Evolutionary conservation across 1,140 invertebrate species (phyloP), one percentile per base, ranked within the genome.

Genomic region (Caenorhabditis briggsae): DNA sequence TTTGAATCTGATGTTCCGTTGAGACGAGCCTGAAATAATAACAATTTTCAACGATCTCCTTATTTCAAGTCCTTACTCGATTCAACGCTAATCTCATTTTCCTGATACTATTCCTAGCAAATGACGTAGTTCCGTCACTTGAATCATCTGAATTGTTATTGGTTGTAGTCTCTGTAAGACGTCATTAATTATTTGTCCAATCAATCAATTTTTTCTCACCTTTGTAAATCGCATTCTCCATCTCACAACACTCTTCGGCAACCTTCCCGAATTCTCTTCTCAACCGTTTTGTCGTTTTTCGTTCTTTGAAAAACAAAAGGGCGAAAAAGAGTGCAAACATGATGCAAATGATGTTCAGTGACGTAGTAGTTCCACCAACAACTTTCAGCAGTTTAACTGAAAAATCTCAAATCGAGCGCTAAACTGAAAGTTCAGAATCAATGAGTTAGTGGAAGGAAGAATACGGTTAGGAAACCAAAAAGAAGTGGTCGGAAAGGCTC

Each of bases 51-150:
- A 14, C 16, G n/a, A 11, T 64, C 33, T 25, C 9, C 25, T 11
- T 25, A 64, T 33, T 33, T 3, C 41, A 64, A 43, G n/a, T 43
- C 6, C 70, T 50, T 11, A 78, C 70, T 50, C 70, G 43, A 50
- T 78, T 78, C 43, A 78, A 41, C 53, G 70, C 70, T 78, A 78
- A 78, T 53, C 46, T 78, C 46, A 78, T 78, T 78, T 78, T 78
- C 46, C 70, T 78, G 33, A 78, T 78, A 41, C 70, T 50, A 50
- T 50, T 78, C 46, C 43, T 50, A n/a, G 70, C 46, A 41, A 78
- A 78, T 78, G 43, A 41, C 43, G 43, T 78, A 50, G 23, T 78
- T 53, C 46, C 70, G 5, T 78, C 70, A 50, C 50, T 78, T 41
- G 70, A 2, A 50, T 48, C 46, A 14, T 78, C 70, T 50, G 70